Base-by-base conservation (phyloP, 2,888 invertebrate species). In the Hypolimnas misippus region DNA sequence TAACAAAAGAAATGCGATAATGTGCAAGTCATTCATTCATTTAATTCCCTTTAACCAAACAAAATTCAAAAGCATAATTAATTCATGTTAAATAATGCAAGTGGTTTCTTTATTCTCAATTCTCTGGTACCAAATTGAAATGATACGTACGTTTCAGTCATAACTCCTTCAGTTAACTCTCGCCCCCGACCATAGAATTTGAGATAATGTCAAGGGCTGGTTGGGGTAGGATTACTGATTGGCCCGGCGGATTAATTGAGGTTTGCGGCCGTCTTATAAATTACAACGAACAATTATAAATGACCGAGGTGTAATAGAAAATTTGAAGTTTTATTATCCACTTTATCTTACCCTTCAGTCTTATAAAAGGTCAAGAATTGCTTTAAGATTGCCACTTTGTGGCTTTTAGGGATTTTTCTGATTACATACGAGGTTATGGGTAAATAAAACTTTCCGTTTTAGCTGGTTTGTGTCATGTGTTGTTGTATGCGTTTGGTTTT, bases 211-310 rank as follows among this genome's bases (percentile, higher is more conserved):
- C 49, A 25, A 12, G 49, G 29, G n/a, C 12, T 49, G 14, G n/a
- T 29, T 14, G 29, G 52, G 57, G 57, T 38, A 10, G 51, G 57
- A 58, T 62, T 50, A 53, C 58, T 55, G 54, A 67, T 62, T 46
- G 67, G 60, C 54, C 54, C 58, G 54, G 42, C 38, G 56, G 60
- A 62, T 67, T 67, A 62, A 60, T 63, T 57, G 44, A 17, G 65
- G 59, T 57, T 42, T 61, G 67, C 31, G 51, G 49, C 42, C 33
- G 21, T 63, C 65, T 62, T 62, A 58, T 58, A 42, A 58, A 51
- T 62, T 17, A 38, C 46, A 52, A 57, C 29, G 46, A 40, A 35
- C 35, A 31, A 38, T 52, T 35, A 25, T 14, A 52, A 55, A 52
- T 33, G 19, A 40, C 29, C 29, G 10, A 12, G 17, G n/a, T 12